Evolutionary conservation across 2,797 vertebrate species (phyloP), one percentile per base, ranked within the genome.

Genomic region (Lates japonicus): DNA sequence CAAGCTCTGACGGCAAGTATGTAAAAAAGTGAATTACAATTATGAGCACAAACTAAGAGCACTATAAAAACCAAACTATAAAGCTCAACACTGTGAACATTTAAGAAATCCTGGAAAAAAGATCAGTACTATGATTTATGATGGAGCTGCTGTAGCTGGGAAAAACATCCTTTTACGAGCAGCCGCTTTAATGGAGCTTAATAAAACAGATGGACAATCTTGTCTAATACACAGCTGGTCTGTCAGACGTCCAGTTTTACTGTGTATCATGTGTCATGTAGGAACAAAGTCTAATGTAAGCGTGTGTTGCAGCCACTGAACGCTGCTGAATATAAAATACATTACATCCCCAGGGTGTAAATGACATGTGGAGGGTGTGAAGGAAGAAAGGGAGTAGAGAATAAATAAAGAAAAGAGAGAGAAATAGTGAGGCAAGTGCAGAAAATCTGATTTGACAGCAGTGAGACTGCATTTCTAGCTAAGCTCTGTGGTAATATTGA

Each of bases 401-500:
- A 42, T 10, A 41, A 54, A 16, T 33, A 8, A 44, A 41, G 16
- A 39, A 52, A 17, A 37, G 13, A 17, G 11, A 29, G 25, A 31
- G 14, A 13, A 48, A 70, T 5, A 57, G 39, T 31, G 19, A 59
- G 3, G 2, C 16, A 29, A 58, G 64, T 37, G 68, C 55, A 62
- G 42, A 59, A 60, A 72, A 31, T 48, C 7, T 61, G 31, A 73
- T 68, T 12, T 0, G 14, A 60, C 58, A 66, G 55, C 60, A 59
- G 55, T 2, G 51, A 60, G 25, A 10, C 20, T 25, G 37, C 20
- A 19, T 19, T 19, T 51, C 13, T 52, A 51, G 51, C 51, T 51
- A 1, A 76, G 59, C 74, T 74, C 55, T 78, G 46, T 19, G 35
- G 39, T 33, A 20, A 65, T 29, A 42, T 1, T 25, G 20, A 79